Evolutionary conservation across 2,113 vertebrate species (phyloP).

Genomic region (Tachycineta bicolor): DNA sequence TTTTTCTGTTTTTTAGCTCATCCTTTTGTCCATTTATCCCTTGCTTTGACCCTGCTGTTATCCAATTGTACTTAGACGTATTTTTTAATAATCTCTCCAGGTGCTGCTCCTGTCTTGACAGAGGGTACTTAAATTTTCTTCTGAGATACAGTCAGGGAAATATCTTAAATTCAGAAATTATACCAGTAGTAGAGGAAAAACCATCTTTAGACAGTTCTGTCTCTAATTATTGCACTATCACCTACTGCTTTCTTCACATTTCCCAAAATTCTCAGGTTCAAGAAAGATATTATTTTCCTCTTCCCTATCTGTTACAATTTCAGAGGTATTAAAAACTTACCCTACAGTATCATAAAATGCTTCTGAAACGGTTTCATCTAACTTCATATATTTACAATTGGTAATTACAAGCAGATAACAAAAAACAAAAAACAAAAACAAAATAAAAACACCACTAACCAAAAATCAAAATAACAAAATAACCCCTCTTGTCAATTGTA

Average conservation of each 20-base stretch:
- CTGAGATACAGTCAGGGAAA: not conserved
- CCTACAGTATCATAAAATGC: not conserved
- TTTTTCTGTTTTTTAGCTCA: not conserved
- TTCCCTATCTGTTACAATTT: not conserved
- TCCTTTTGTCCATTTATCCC: not conserved
- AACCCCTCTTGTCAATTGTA: not conserved
- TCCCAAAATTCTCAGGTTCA: not conserved
- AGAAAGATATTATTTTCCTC: not conserved
- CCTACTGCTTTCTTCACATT: not conserved
- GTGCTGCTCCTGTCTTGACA: not conserved
- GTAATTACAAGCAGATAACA: not conserved
- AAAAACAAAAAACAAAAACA: not conserved
- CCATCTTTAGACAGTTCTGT: not conserved
- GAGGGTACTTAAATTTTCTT: not conserved
- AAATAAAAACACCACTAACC: not conserved
- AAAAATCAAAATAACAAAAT: not conserved
- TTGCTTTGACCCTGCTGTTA: not conserved
- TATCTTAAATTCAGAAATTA: not conserved
- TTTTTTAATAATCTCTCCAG: not conserved
- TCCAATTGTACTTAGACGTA: not conserved
- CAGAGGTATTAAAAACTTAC: not conserved
- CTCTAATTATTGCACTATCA: not conserved
- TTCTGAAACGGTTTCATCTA: not conserved
- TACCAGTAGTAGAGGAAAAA: not conserved
- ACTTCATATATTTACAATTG: not conserved